Percentiles rank a stretch among this genome's conserved stretches.
phyloP scores from a whole-genome alignment of 2,113 vertebrate genomes.

The Sitta europaea region DNA sequence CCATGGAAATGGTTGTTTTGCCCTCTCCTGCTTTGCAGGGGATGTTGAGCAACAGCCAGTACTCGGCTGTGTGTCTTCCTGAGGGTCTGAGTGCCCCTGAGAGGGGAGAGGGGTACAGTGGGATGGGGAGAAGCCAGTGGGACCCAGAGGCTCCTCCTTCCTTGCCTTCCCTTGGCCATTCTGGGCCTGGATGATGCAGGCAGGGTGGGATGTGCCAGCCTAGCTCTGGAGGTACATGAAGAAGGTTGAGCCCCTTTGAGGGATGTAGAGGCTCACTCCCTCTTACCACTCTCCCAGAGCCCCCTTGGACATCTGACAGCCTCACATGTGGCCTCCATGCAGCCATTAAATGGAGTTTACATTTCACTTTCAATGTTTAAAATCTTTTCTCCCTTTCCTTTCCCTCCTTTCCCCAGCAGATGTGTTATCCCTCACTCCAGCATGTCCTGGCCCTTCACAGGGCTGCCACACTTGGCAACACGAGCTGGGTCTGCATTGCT shows the following conservation, averaged over 20 bases:
- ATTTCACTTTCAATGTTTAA: not conserved
- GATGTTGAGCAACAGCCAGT: not conserved
- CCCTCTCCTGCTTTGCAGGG: not conserved
- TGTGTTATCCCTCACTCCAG: not conserved
- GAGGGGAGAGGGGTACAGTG: not conserved
- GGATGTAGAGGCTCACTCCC: rapidly evolving
- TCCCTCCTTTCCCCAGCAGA: not conserved
- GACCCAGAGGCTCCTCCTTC: not conserved
- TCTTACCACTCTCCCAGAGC: not conserved
- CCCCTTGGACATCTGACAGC: not conserved
- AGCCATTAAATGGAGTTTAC: not conserved
- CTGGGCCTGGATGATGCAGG: rapidly evolving
- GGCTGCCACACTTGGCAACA: no score
- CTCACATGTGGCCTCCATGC: not conserved
- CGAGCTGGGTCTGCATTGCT: not conserved
- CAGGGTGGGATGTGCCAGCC: not conserved
- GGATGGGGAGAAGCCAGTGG: not conserved
- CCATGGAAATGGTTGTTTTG: not conserved
- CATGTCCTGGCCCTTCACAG: rapidly evolving
- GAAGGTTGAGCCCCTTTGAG: not conserved
- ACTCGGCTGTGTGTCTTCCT: not conserved
- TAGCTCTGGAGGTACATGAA: not conserved
- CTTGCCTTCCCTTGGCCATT: rapidly evolving
- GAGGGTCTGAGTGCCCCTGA: not conserved
- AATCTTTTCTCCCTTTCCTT: not conserved